Base-by-base conservation (phyloP, 2,113 vertebrate genomes). In the Dissostichus mawsoni region DNA sequence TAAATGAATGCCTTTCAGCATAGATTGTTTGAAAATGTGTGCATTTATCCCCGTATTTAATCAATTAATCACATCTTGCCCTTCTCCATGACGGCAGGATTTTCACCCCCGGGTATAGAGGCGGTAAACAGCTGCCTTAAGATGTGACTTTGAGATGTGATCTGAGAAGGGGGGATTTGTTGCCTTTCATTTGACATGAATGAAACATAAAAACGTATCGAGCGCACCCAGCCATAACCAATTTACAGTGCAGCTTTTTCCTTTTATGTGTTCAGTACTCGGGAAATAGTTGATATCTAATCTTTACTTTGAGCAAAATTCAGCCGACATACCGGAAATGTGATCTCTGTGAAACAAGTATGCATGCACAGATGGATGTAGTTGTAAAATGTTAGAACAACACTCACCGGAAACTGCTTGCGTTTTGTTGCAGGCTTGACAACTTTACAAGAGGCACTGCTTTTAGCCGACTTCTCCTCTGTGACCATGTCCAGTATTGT, bases 331-430 rank as follows among this genome's bases (percentile, higher is more conserved):
- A 25, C 12, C 7, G 36, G 11, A 57, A 33, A 58, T 41, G 7
- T 14, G 45, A 66, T 23, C 53, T 16, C 17, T 20, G 13, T n/a
- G 50, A 33, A 76, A 58, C 47, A 20, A 53, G 20, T 5, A 17
- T 52, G 51, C 11, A 55, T 2, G 48, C 36, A 41, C 36, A 29
- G 3, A 23, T 59, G 13, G 4, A 29, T 29, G 3, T 65, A 59
- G 44, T 2, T 44, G 55, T 23, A 69, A 69, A 72, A 66, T 50
- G 67, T 57, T 18, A 12, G 8, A n/a, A 70, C 58, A 74, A 76
- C 79, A 96, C 98, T 98, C 91, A 99, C 98, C 79, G 92, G 92
- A 29, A 95, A 94, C 65, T 96, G 96, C 86, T 98, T 98, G 92
- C 96, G 97, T 85, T 98, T 99, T 71, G 96, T 92, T 80, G 96